A percentile compares a stretch with the other conserved stretches of the same genome.
Conservation (phyloP, 2,888 invertebrate species). For the Diaprepes abbreviatus region DNA sequence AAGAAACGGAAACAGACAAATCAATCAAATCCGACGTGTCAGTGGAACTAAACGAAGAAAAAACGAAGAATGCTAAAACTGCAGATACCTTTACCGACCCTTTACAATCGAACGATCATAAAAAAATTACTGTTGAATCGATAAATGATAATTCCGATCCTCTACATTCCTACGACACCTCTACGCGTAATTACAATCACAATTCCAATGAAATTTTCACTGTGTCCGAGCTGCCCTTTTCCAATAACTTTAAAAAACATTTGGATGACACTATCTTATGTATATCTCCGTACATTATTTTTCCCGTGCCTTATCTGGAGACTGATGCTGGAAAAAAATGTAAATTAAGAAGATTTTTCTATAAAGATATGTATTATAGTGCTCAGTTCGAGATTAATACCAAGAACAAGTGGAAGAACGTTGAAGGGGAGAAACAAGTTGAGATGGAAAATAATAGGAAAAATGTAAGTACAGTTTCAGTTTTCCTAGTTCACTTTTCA, state of each 20-base stretch:
- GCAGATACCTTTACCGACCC: constrained; percentile 85
- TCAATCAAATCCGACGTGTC: background rate
- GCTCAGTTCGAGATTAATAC: constrained; percentile 67
- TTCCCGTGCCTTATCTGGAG: constrained; percentile 89
- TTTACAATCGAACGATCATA: constrained; percentile 67
- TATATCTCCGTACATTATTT: constrained; percentile 88
- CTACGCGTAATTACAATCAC: background rate
- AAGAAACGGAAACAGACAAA: background rate
- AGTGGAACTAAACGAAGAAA: constrained; percentile 55
- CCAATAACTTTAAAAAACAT: constrained; percentile 81
- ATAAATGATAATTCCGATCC: constrained; percentile 85
- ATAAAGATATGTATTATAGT: constrained; percentile 81
- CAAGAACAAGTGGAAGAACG: constrained; percentile 56
- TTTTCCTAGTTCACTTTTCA: constrained; percentile 16
- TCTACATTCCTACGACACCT: constrained; percentile 67
- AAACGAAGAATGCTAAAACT: constrained; percentile 69
- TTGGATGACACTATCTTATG: constrained; percentile 82
- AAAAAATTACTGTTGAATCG: constrained; percentile 59
- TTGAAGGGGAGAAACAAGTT: constrained; percentile 43
- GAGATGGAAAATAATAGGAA: constrained; percentile 36
- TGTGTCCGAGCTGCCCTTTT: constrained; percentile 73
- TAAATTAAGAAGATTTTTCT: constrained; percentile 79
- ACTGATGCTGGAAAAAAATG: constrained; percentile 86
- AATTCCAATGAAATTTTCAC: constrained; percentile 58
- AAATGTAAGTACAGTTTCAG: constrained; percentile 48